Evolutionary conservation across 1,140 invertebrate species (phyloP).

Genomic region (Caligus rogercresseyi): DNA sequence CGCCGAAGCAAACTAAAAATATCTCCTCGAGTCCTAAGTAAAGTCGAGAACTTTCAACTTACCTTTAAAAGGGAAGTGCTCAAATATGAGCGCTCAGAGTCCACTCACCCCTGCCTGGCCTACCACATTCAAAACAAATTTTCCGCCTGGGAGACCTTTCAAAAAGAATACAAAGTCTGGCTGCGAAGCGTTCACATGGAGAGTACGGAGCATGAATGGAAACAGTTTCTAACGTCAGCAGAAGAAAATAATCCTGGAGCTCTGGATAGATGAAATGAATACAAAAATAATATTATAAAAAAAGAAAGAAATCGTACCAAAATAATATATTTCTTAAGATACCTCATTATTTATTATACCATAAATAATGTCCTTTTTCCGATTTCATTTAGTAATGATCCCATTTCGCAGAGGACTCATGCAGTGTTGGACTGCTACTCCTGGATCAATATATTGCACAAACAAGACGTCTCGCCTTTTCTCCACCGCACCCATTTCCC

Average conservation of each 20-base stretch:
- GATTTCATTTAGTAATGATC: no score
- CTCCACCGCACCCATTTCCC: no score
- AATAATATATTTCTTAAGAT: no score
- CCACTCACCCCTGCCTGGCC: neutral
- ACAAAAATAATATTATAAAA: neutral
- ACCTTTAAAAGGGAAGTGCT: neutral
- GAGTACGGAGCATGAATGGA: neutral
- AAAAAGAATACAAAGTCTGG: neutral
- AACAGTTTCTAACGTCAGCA: neutral
- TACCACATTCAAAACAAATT: neutral
- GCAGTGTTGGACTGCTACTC: no score
- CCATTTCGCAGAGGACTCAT: no score
- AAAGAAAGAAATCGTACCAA: no score
- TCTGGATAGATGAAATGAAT: neutral
- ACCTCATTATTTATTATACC: no score
- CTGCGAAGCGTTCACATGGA: neutral
- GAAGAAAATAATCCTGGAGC: neutral
- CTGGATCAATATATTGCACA: no score
- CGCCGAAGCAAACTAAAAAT: neutral
- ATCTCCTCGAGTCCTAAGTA: neutral
- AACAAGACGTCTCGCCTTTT: no score
- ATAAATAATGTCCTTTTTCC: no score
- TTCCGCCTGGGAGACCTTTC: neutral
- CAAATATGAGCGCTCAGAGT: neutral
- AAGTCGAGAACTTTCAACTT: neutral